These are phyloP conservation scores for Leuctra nigra DNA, from an alignment of 2,888 invertebrate species.

Conservation along the genomic window DNA sequence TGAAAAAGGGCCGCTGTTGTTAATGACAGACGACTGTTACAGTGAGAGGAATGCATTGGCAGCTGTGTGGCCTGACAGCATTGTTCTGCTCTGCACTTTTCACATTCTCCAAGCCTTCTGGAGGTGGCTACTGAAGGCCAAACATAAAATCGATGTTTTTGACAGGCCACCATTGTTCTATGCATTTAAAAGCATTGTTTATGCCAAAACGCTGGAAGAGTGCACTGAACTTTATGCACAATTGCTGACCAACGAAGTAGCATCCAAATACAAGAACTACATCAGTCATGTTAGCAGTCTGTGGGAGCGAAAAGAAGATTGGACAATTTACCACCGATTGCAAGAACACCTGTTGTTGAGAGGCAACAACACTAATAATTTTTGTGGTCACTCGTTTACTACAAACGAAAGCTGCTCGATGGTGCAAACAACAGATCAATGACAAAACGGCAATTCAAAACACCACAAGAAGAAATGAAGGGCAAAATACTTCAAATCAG, in stretches of 20 bases:
- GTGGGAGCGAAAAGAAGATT: neutral
- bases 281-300: neutral
- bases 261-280: neutral
- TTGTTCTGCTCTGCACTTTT: constrained; percentile 10
- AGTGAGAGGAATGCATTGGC: constrained; percentile 5
- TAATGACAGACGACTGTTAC: constrained; percentile 16
- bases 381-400: no score
- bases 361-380: neutral
- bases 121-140: constrained; percentile 4
- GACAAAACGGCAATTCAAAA: neutral
- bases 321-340: neutral
- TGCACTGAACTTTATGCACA: neutral
- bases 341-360: neutral
- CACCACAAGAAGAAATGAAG: neutral
- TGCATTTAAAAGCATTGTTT: neutral
- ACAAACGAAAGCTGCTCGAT: neutral
- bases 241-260: neutral
- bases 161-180: neutral
- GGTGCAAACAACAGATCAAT: neutral
- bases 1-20: neutral
- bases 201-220: neutral
- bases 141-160: neutral
- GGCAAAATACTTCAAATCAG: neutral
- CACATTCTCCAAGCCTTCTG: constrained; percentile 15
- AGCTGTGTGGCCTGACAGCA: neutral